Evolutionary conservation across 2,888 invertebrate genomes (phyloP), one percentile per base, ranked within the genome.

Genomic region (Pediacus dermestoides): DNA sequence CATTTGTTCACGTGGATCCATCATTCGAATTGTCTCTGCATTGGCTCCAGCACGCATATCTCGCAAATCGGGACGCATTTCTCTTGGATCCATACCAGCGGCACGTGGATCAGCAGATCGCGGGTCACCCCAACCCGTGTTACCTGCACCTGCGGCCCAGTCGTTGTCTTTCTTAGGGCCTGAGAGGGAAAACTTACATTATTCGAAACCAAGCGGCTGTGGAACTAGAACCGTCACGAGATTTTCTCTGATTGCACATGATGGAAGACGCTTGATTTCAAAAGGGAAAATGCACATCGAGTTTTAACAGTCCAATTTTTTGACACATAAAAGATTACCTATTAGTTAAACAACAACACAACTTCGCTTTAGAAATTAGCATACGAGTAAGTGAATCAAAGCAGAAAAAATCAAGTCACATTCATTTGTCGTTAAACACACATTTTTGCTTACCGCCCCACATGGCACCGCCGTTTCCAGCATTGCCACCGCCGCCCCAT

Each of bases 401-500:
- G n/a, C n/a, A n/a, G n/a, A n/a, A n/a, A n/a, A n/a, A n/a, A n/a
- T n/a, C n/a, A n/a, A n/a, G n/a, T n/a, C n/a, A n/a, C n/a, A n/a
- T n/a, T n/a, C n/a, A n/a, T n/a, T n/a, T n/a, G n/a, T n/a, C n/a
- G n/a, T n/a, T n/a, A n/a, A n/a, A n/a, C n/a, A n/a, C 40, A 22
- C n/a, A n/a, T n/a, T n/a, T n/a, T n/a, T n/a, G 48, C 57, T 58
- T 57, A 59, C 67, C 68, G 37, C 68, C 68, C 68, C 70, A 69
- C 66, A 68, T 70, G 36, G 58, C 64, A 52, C 57, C 68, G 71
- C 74, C 74, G 4, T 74, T 73, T 48, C 73, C 73, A 71, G 73
- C 74, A 48, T 74, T 74, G 53, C 75, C 74, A 49, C 74, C 75
- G 60, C 74, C 74, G 6, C 79, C 76, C 81, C 82, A 82, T 50